phyloP scores from a whole-genome alignment of 2,888 invertebrate genomes.

The Scaptomyza parva region DNA sequence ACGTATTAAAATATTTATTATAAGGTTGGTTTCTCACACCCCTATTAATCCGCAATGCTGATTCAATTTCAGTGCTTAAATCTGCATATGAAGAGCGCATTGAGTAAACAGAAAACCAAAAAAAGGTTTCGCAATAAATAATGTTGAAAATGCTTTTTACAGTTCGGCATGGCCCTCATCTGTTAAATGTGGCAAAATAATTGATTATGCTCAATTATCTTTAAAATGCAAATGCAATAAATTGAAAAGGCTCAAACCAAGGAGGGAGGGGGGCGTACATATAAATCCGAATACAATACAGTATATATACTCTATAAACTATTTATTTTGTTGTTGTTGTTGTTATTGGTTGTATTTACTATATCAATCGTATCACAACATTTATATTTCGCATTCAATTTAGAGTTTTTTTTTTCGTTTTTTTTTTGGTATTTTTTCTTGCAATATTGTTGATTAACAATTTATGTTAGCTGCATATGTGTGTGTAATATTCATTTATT shows the following conservation, averaged over 20 bases:
- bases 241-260: slow-evolving; percentile 33
- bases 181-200: slow-evolving; percentile 79
- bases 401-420: background rate
- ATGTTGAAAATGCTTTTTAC: slow-evolving; percentile 43
- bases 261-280: slow-evolving; percentile 1
- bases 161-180: slow-evolving; percentile 35
- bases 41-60: slow-evolving; percentile 29
- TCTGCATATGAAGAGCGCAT: slow-evolving; percentile 35
- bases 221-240: slow-evolving; percentile 59
- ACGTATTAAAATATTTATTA: slow-evolving; percentile 37
- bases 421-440: slow-evolving; percentile 2
- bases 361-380: slow-evolving; percentile 75
- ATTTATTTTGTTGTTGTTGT: slow-evolving; percentile 1
- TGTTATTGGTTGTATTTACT: slow-evolving; percentile 25
- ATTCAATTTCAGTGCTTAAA: slow-evolving; percentile 55
- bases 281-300: slow-evolving; percentile 5
- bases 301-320: slow-evolving; percentile 12
- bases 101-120: slow-evolving; percentile 5
- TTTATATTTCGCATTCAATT: slow-evolving; percentile 60
- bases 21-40: background rate
- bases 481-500: slow-evolving; percentile 30
- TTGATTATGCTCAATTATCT: slow-evolving; percentile 77
- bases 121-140: slow-evolving; percentile 4
- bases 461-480: slow-evolving; percentile 37
- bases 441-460: slow-evolving; percentile 49